Evolutionary conservation across 2,888 invertebrate species (phyloP).

Genomic region (Tridacna gigas): DNA sequence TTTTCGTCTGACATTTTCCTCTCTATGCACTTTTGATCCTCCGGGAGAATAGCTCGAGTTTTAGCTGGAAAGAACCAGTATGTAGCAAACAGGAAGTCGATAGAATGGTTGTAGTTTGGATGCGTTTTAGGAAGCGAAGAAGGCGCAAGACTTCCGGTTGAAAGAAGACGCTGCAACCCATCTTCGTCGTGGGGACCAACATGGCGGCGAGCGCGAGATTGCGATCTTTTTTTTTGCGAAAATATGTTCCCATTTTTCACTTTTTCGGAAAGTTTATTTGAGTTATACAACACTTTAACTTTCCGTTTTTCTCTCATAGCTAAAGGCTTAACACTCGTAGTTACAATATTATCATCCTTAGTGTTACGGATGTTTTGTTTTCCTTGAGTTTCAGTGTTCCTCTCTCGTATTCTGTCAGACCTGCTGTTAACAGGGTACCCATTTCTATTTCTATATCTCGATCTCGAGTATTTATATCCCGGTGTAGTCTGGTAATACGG

Average conservation of each 20-base stretch:
- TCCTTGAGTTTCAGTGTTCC: slow-evolving; percentile 2
- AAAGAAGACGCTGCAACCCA: slow-evolving; percentile 84
- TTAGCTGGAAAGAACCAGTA: slow-evolving; percentile 90
- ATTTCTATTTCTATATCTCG: slow-evolving; percentile 33
- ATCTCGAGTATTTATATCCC: slow-evolving; percentile 23
- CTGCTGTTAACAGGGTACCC: slow-evolving; percentile 31
- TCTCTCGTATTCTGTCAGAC: slow-evolving; percentile 28
- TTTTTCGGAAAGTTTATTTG: not conserved
- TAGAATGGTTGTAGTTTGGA: slow-evolving; percentile 85
- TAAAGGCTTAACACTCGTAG: slow-evolving; percentile 33
- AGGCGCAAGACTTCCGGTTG: slow-evolving; percentile 85
- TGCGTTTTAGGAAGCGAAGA: slow-evolving; percentile 84
- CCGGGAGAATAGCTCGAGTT: slow-evolving; percentile 86
- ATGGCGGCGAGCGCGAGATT: slow-evolving; percentile 77
- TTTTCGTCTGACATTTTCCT: slow-evolving; percentile 85
- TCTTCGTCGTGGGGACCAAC: slow-evolving; percentile 85
- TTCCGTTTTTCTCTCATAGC: slow-evolving; percentile 48
- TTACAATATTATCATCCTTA: not conserved
- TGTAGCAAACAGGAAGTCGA: slow-evolving; percentile 90
- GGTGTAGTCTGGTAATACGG: slow-evolving; percentile 47
- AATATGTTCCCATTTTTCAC: not conserved
- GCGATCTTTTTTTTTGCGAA: not conserved
- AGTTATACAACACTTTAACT: not conserved
- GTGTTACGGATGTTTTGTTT: not conserved
- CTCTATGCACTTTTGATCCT: slow-evolving; percentile 89